Evolutionary conservation across 2,888 invertebrate genomes (phyloP), one percentile per base, ranked within the genome.

Genomic region (Ecliptopera silaceata): DNA sequence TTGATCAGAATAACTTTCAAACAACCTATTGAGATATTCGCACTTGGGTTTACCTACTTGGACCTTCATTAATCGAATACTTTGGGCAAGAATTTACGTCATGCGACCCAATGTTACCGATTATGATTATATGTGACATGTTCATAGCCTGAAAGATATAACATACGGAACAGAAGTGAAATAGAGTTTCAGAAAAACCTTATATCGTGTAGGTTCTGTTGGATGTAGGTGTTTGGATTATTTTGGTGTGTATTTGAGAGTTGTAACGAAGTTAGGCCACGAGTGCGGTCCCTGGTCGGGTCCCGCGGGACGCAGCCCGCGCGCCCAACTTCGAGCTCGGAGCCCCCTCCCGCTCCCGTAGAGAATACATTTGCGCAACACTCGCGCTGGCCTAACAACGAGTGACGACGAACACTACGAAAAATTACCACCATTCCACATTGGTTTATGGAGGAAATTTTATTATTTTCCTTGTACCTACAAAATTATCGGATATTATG

Each of bases 291-390:
- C 87, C 81, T 75, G 82, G 69, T 69, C 73, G 70, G 34, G 79
- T 90, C 89, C 86, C 90, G 63, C 67, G 89, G 85, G 90, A 88
- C 69, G 66, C 72, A 81, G 88, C 85, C 88, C 88, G 89, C 87
- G 89, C 88, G 90, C 90, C 90, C 88, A 90, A 89, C 89, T 90
- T 89, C 88, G 82, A 26, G 87, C 90, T 83, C 88, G 80, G 82
- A 82, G 85, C 84, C 81, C 79, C 76, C 77, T 44, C 74, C 74
- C 77, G 72, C 83, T 80, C 82, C 89, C 87, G 81, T 79, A 72
- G 87, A 88, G 90, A 89, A 88, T 89, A 91, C 90, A 90, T 90
- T 90, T 89, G 89, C 90, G 90, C 89, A 86, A 87, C 86, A 87
- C 84, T 85, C 84, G 88, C 81, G 86, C 80, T 86, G 85, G 81